These are phyloP conservation scores for Aurelia sp. DNA, from an alignment of 30 jellyfish, hydroid and myxozoan species.

Conservation along the genomic window DNA sequence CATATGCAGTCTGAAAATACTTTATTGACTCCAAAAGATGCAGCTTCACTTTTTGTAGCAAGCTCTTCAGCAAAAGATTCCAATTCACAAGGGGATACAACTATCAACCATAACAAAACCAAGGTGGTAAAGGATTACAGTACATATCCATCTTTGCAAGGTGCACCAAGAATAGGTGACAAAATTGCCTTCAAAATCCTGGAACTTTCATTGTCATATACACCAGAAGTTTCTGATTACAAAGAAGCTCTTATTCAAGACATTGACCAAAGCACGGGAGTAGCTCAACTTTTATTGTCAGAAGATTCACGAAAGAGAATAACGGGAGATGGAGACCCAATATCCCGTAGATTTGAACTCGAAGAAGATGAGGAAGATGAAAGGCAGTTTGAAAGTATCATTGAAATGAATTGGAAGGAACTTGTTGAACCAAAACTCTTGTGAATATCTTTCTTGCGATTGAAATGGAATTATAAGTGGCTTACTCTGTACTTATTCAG, in stretches of 20 bases:
- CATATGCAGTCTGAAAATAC: neutral
- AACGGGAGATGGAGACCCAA: conserved; percentile 21
- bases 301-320: conserved; percentile 15
- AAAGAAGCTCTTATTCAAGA: conserved; percentile 45
- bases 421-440: conserved; percentile 11
- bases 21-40: too few relatives aligned
- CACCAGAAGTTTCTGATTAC: conserved; percentile 63
- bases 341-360: conserved; percentile 27
- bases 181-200: conserved; percentile 44
- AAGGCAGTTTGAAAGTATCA: neutral
- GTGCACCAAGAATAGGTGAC: conserved; percentile 63
- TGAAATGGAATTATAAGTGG: too few relatives aligned
- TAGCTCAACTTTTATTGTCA: conserved; percentile 4
- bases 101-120: neutral
- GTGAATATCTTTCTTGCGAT: too few relatives aligned
- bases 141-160: conserved; percentile 18
- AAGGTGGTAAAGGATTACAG: neutral
- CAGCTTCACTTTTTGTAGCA: too few relatives aligned
- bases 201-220: conserved; percentile 49
- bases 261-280: neutral
- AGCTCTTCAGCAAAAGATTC: too few relatives aligned
- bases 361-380: conserved; percentile 28
- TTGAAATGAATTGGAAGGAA: conserved; percentile 29
- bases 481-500: too few relatives aligned
- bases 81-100: too few relatives aligned